These are phyloP conservation scores for Cryptocheilus praepositus DNA, from an alignment of 2,888 invertebrate genomes.

Conservation along the genomic window DNA sequence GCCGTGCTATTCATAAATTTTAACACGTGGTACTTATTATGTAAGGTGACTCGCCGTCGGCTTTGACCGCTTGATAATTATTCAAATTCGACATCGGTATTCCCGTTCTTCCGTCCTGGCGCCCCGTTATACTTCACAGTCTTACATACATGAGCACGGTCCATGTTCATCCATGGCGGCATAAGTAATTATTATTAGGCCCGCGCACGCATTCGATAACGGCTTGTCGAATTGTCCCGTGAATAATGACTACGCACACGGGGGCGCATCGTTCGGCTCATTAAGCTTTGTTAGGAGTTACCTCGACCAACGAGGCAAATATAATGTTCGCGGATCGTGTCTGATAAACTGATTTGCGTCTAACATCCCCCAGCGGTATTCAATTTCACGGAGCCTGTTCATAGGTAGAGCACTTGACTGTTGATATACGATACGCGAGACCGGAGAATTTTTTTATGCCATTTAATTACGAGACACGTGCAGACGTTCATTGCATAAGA, in stretches of 20 bases:
- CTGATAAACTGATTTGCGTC: too few species aligned
- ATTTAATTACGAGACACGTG: too few species aligned
- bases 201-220: constrained; percentile 38
- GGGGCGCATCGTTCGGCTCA: constrained; percentile 27
- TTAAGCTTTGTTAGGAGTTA: constrained; percentile 45
- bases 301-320: constrained; percentile 11
- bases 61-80: constrained; percentile 43
- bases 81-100: constrained; percentile 56
- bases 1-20: constrained; percentile 19
- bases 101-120: constrained; percentile 32
- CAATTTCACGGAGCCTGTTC: too few species aligned
- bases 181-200: constrained; percentile 45
- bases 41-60: constrained; percentile 24
- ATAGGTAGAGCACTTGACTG: too few species aligned
- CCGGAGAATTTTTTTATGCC: too few species aligned
- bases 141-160: constrained; percentile 29
- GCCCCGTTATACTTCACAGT: constrained; percentile 45
- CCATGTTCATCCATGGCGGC: constrained; percentile 12
- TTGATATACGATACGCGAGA: too few species aligned
- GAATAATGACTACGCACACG: constrained; percentile 35
- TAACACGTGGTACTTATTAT: constrained; percentile 32
- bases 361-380: too few species aligned
- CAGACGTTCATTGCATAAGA: too few species aligned
- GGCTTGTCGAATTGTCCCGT: constrained; percentile 50
- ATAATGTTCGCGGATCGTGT: not conserved